Conservation (phyloP, 2,888 invertebrate species). For the Ichneumon xanthorius region DNA sequence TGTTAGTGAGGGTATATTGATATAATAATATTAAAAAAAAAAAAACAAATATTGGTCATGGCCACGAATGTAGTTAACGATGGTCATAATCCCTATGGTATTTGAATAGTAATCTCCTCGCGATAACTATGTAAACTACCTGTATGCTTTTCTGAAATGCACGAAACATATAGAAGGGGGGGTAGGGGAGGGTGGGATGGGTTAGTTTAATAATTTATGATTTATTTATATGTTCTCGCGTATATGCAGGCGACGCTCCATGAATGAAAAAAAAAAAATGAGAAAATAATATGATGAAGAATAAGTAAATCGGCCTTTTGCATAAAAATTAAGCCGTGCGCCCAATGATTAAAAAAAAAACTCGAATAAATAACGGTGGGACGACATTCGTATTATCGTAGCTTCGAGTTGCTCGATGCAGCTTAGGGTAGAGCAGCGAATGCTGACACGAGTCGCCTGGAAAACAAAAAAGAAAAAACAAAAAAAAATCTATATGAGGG, state of each 20-base stretch:
- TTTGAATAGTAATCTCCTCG: slow-evolving; percentile 75
- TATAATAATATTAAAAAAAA: slow-evolving; percentile 69
- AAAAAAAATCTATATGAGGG: slow-evolving; percentile 34
- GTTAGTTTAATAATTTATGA: slow-evolving; percentile 84
- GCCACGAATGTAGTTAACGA: slow-evolving; percentile 80
- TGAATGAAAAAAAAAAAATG: slow-evolving; percentile 67
- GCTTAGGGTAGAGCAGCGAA: slow-evolving; percentile 30
- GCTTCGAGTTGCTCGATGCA: slow-evolving; percentile 42
- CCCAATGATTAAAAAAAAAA: slow-evolving; percentile 61
- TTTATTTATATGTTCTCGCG: slow-evolving; percentile 83
- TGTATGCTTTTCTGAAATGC: slow-evolving; percentile 95
- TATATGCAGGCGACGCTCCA: slow-evolving; percentile 76
- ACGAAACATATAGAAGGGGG: slow-evolving; percentile 95
- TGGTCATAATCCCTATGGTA: slow-evolving; percentile 81
- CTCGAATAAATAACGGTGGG: slow-evolving; percentile 40
- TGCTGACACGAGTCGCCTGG: slow-evolving; percentile 51
- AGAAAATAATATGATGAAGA: slow-evolving; percentile 43
- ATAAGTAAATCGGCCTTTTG: slow-evolving; percentile 80
- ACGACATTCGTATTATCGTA: slow-evolving; percentile 48
- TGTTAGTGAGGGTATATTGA: slow-evolving; percentile 81
- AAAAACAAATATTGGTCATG: slow-evolving; percentile 76
- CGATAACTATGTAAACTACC: slow-evolving; percentile 85
- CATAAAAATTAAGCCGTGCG: slow-evolving; percentile 80
- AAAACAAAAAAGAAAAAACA: slow-evolving; percentile 6
- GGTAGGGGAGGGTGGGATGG: slow-evolving; percentile 78